Percentiles rank a stretch among this genome's conserved stretches.
Conservation (phyloP, 2,113 vertebrate genomes). For the Petrocephalus zakoni region DNA sequence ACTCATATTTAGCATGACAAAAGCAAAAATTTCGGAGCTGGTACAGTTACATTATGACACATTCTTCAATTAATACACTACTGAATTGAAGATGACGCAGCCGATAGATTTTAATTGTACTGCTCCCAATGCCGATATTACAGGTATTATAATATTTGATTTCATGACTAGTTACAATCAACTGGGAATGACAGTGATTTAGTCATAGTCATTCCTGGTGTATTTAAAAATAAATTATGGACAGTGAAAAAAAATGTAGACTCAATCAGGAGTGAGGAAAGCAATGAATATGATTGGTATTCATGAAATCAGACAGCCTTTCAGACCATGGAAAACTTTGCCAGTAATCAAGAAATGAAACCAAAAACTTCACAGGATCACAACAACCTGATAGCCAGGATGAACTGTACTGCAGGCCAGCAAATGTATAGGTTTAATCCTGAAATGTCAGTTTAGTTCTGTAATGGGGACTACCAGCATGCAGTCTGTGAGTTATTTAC, state of each 20-base stretch:
- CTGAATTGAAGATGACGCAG: background rate
- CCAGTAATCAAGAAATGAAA: conserved; percentile 39
- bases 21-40: background rate
- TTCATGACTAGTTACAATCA: background rate
- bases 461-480: background rate
- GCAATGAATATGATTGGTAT: conserved; percentile 32
- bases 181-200: background rate
- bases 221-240: conserved; percentile 3
- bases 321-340: conserved; percentile 33
- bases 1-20: background rate
- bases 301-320: conserved; percentile 42
- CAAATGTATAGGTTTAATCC: background rate
- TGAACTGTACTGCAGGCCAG: background rate
- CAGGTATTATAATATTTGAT: background rate
- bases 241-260: background rate
- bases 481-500: background rate
- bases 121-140: conserved; percentile 20
- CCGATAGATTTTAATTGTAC: background rate
- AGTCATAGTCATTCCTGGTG: background rate
- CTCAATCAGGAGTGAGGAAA: background rate
- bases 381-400: background rate
- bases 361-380: conserved; percentile 19
- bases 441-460: background rate
- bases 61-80: background rate
- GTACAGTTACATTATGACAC: background rate